These are phyloP conservation scores for Diplodus sargus DNA, from an alignment of 2,797 vertebrate genomes.

Conservation along the genomic window DNA sequence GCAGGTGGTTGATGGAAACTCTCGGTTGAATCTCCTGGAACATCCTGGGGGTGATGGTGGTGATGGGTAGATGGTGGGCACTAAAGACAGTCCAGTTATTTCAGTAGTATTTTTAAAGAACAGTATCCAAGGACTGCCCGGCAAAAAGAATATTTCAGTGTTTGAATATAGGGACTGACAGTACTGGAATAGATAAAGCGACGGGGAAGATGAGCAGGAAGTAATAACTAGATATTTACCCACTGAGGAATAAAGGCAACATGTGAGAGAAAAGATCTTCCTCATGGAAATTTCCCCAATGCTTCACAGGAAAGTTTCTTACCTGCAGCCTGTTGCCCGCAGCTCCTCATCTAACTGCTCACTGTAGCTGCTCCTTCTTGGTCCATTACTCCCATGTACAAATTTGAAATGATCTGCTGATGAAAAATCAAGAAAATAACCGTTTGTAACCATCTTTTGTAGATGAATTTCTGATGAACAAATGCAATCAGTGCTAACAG, in stretches of 20 bases:
- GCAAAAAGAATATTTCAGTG: background rate
- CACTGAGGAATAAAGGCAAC: background rate
- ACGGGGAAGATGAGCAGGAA: background rate
- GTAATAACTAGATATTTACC: background rate
- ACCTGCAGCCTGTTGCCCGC: background rate
- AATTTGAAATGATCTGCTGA: background rate
- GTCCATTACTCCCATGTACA: background rate
- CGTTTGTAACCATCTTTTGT: background rate
- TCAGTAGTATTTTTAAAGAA: constrained; percentile 3
- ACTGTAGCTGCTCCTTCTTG: background rate
- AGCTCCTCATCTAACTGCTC: constrained; percentile 16
- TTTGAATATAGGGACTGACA: background rate
- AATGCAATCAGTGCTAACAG: background rate
- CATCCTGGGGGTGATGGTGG: background rate
- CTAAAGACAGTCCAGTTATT: background rate
- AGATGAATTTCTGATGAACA: background rate
- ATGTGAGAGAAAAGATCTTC: background rate
- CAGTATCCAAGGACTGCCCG: background rate
- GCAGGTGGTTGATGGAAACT: constrained; percentile 30
- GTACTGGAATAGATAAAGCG: background rate
- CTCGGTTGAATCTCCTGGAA: constrained; percentile 17
- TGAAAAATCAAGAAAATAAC: background rate
- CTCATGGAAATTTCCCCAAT: background rate
- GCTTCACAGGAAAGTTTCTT: background rate
- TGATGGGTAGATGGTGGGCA: background rate